Evolutionary conservation across 2,888 invertebrate genomes (phyloP), one percentile per base, ranked within the genome.

Genomic region (Hyalella azteca): DNA sequence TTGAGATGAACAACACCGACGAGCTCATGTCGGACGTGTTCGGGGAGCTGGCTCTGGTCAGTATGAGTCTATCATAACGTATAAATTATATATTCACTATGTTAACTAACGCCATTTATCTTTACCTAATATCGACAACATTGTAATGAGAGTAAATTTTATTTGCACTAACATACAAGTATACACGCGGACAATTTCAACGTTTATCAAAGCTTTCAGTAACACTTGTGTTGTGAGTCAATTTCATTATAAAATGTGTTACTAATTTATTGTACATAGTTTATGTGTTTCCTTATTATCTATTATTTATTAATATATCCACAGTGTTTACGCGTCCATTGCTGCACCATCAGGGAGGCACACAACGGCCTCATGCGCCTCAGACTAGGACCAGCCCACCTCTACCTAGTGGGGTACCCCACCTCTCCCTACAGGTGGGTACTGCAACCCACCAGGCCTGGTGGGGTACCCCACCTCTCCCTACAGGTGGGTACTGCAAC

Each of bases 321-420:
- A 29, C 78, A 81, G 81, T 81, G 81, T 29, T 45, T 81, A 26
- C 75, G 60, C 41, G 59, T 75, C 26, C 78, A 75, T n/a, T 73
- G 59, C 26, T 50, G 75, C 45, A 78, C 78, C 45, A 41, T 54
- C 13, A 41, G 78, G 11, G 81, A 81, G 22, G 41, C 41, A 36
- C 81, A 81, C 45, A 40, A 76, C n/a, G 81, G 78, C 7, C 81
- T 81, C 7, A 73, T 78, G 39, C 32, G 54, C 26, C 36, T 78
- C 40, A 29, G 81, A 19, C 73, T 78, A 22, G 81, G 81, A 0
- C 75, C 78, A 1, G 81, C 78, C 26, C 78, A 59, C n/a, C 54
- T 80, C 4, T 54, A 73, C 15, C 78, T 80, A 29, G 54, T 80
- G 9, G 80, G 78, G 15, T 45, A 80, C 54, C 80, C 80, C 3